phyloP scores from a whole-genome alignment of 2,888 invertebrate species.

The Hirtodrosophila histrioides region DNA sequence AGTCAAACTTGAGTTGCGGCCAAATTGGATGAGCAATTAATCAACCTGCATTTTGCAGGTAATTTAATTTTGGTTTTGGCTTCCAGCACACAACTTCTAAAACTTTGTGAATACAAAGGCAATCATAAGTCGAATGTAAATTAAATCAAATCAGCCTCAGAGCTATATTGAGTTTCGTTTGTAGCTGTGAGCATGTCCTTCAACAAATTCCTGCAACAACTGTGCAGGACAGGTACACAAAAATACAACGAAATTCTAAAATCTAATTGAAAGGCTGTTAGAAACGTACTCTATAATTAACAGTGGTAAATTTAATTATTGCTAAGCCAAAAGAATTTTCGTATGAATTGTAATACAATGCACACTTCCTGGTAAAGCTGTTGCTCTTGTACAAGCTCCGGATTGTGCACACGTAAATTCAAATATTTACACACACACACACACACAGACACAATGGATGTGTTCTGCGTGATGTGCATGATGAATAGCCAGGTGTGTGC shows the following conservation, averaged over 20 bases:
- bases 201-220: constrained; percentile 14
- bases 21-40: constrained; percentile 7
- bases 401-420: constrained; percentile 4
- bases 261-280: constrained; percentile 6
- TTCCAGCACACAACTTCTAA: constrained; percentile 7
- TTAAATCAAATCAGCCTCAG: constrained; percentile 33
- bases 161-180: constrained; percentile 20
- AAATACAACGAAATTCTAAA: constrained; percentile 1
- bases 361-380: not conserved
- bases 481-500: constrained; percentile 9
- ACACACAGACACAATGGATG: constrained; percentile 23
- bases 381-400: constrained; percentile 3
- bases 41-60: constrained; percentile 1
- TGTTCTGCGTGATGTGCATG: constrained; percentile 24
- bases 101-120: constrained; percentile 31
- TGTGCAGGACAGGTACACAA: not conserved
- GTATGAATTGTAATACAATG: constrained; percentile 2
- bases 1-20: constrained; percentile 3
- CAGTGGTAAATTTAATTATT: not conserved
- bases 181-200: not conserved
- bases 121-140: constrained; percentile 39
- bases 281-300: not conserved
- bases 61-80: constrained; percentile 29
- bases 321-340: not conserved
- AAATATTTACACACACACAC: constrained; percentile 5